Evolutionary conservation across 2,113 vertebrate species (phyloP), one percentile per base, ranked within the genome.

Genomic region (Halcyon malimbica): DNA sequence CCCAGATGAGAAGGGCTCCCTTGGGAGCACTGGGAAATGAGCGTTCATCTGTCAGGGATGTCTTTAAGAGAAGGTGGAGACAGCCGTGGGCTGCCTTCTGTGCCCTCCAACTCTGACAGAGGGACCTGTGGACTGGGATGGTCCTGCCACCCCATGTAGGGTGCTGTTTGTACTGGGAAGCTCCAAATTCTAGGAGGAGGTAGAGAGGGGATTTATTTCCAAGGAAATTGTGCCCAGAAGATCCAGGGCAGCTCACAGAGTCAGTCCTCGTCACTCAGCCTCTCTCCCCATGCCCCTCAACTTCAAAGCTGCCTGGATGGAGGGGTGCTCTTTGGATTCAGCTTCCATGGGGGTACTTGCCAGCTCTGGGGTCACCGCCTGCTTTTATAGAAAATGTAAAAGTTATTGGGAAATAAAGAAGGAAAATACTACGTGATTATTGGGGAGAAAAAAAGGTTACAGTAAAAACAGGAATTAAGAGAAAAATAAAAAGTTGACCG

Each of bases 401-500:
- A 4, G 3, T 79, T 70, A 71, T 35, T 83, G 60, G 65, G 75
- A 85, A 89, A 69, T 79, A 70, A 71, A 85, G 78, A 84, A 62
- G 35, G 71, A 85, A 92, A 86, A 76, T 0, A 2, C 33, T 31
- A 81, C 39, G 53, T 96, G 37, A 79, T 69, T 94, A 95, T 87
- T 8, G 2, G 42, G 37, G 91, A 95, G 94, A 67, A 82, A 75
- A 90, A 94, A 97, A 94, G 89, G 89, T 83, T 96, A 75, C 71
- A 90, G 83, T 70, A 44, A 59, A 79, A 92, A 90, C 92, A 56
- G 73, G 82, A 76, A 90, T 77, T 96, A 95, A 89, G 82, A 68
- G 77, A 84, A 91, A 97, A 89, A 94, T 93, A 98, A 94, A 83
- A 97, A 97, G 96, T 85, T 97, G 97, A 77, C 97, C 91, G 87